Evolutionary conservation across 2,113 vertebrate genomes (phyloP).

Genomic region (Rhegmatorhina hoffmannsi): DNA sequence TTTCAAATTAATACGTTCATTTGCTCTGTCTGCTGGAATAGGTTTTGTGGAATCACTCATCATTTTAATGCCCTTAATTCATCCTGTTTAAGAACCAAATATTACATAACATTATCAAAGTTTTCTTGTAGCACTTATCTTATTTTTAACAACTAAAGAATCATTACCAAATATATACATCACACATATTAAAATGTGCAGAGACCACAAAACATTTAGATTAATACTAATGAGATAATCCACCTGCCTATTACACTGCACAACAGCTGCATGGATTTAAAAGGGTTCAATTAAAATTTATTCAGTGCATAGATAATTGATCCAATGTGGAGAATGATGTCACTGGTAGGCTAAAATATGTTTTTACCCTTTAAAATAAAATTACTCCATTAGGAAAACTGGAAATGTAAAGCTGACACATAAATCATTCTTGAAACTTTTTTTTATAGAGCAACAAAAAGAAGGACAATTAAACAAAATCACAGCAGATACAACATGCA

Average conservation of each 20-base stretch:
- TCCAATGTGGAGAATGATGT: constrained; percentile 64
- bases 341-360: constrained; percentile 56
- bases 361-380: constrained; percentile 68
- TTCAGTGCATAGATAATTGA: constrained; percentile 72
- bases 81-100: constrained; percentile 50
- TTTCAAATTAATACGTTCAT: constrained; percentile 60
- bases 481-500: constrained; percentile 20
- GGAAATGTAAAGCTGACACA: constrained; percentile 45
- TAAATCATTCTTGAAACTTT: constrained; percentile 54
- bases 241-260: constrained; percentile 61
- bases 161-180: constrained; percentile 58
- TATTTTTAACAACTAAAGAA: constrained; percentile 56
- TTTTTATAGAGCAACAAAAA: constrained; percentile 56
- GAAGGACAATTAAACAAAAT: constrained; percentile 27
- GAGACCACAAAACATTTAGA: constrained; percentile 64
- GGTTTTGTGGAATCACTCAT: constrained; percentile 45
- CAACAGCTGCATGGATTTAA: constrained; percentile 71
- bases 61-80: constrained; percentile 56
- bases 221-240: constrained; percentile 74
- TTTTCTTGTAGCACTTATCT: constrained; percentile 48
- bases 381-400: constrained; percentile 48
- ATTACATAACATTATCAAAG: constrained; percentile 52
- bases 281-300: constrained; percentile 76
- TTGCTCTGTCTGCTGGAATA: constrained; percentile 40
- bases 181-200: constrained; percentile 64